These are phyloP conservation scores for Trichogramma dendrolimi DNA, from an alignment of 2,888 invertebrate genomes.

Conservation along the genomic window DNA sequence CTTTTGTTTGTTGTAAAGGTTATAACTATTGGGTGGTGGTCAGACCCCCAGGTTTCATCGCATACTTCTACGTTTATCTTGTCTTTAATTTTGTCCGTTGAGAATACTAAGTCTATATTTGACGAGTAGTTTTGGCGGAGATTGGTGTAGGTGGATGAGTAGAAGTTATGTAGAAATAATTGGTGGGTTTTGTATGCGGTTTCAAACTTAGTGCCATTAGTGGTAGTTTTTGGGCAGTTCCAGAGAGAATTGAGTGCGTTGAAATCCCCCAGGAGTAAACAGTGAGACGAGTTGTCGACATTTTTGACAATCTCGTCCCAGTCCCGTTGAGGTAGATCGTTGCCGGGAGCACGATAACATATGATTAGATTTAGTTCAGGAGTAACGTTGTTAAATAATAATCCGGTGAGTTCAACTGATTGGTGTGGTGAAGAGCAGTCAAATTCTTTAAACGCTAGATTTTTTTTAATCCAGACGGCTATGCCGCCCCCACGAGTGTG, in stretches of 20 bases:
- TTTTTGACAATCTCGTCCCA: conserved; percentile 5
- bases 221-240: not conserved
- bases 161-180: not conserved
- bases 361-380: not conserved
- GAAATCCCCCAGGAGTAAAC: conserved; percentile 3
- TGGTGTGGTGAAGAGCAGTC: not conserved
- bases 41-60: conserved; percentile 4
- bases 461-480: not conserved
- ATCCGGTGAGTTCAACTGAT: conserved; percentile 5
- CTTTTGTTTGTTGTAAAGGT: not conserved
- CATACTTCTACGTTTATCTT: not conserved
- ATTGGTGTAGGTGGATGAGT: not conserved
- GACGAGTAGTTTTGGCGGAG: not conserved
- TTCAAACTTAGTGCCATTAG: not conserved
- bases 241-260: not conserved
- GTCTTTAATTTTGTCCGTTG: not conserved
- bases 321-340: not conserved
- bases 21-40: conserved; percentile 4
- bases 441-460: conserved; percentile 5
- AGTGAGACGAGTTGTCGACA: not conserved
- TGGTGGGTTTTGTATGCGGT: not conserved
- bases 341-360: conserved; percentile 6
- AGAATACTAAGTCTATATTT: conserved; percentile 8
- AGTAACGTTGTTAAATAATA: not conserved
- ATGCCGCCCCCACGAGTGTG: conserved; percentile 15